phyloP scores from a whole-genome alignment of 2,113 vertebrate genomes.

The Megaptera novaeangliae region DNA sequence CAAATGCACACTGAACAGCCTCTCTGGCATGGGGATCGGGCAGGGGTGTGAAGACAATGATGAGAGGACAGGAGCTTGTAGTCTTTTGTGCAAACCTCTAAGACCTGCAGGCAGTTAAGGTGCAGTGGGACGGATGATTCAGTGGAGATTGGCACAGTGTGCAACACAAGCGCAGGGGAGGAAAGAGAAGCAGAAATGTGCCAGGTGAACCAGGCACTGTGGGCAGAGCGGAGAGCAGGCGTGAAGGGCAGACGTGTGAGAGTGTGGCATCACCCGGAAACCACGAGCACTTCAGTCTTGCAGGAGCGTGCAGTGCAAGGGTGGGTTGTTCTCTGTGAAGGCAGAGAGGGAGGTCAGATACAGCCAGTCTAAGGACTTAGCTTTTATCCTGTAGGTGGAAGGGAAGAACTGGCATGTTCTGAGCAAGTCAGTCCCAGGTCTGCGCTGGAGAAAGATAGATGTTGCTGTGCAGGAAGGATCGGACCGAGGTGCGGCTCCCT shows the following conservation, averaged over 20 bases:
- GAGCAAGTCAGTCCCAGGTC: not conserved
- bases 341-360: not conserved
- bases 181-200: not conserved
- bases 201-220: not conserved
- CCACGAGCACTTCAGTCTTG: not conserved
- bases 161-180: not conserved
- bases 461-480: not conserved
- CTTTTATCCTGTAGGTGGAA: not conserved
- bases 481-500: not conserved
- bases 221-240: not conserved
- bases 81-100: not conserved
- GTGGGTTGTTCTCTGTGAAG: not conserved
- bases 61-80: not conserved
- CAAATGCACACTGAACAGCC: not conserved
- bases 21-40: not conserved
- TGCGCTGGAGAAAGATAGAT: not conserved
- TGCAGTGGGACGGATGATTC: fast-evolving
- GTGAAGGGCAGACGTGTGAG: not conserved
- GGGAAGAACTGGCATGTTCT: not conserved
- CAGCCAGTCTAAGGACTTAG: not conserved
- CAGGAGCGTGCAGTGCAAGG: not conserved
- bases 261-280: fast-evolving
- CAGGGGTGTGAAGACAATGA: too few relatives aligned
- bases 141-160: not conserved
- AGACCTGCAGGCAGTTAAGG: not conserved